Base-by-base conservation (phyloP, 2,113 vertebrate species). In the Urocolius indicus region DNA sequence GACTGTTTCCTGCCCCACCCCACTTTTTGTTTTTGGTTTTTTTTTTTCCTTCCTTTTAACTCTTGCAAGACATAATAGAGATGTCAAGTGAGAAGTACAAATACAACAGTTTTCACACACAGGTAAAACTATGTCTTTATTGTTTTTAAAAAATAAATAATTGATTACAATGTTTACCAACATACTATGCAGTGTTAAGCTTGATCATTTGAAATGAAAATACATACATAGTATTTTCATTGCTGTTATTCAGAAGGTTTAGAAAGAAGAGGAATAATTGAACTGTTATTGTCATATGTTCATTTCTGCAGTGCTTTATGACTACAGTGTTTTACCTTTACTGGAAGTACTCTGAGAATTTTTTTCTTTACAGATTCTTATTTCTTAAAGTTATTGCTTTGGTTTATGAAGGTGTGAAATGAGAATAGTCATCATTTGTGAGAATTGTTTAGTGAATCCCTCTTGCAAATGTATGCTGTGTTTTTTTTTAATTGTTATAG, bases 1-100 rank as follows among this genome's bases (percentile, higher is more conserved):
- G 27, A 55, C 1, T n/a, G 9, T 22, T 59, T 57, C 1, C 3
- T 3, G 3, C 1, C 3, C 2, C 2, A 0, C 3, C 4, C 7
- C 1, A 41, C 38, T 41, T 41, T 41, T 41, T 9, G 38, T 10
- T n/a, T n/a, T n/a, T n/a, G 38, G 38, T 41, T 41, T 12, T 10
- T 2, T 13, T 38, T n/a, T 63, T 45, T 17, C 17, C n/a, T 30
- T 3, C 1, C 1, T 26, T 36, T 49, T 41, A 38, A 12, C 6
- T 52, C 26, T 57, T 83, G 20, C 11, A 58, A 49, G 73, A 45
- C 2, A 22, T 52, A 80, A 21, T 3, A 72, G 34, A 71, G 2
- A 4, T 29, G 18, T 65, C 23, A 62, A 62, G 66, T 22, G 10
- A 63, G 29, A 83, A 34, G 8, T 23, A 43, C 2, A 69, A 88